A percentile compares a stretch with the other conserved stretches of the same genome.
These are phyloP conservation scores for Chaunax sp. DNA, from an alignment of 2,797 vertebrate genomes.

Conservation along the genomic window DNA sequence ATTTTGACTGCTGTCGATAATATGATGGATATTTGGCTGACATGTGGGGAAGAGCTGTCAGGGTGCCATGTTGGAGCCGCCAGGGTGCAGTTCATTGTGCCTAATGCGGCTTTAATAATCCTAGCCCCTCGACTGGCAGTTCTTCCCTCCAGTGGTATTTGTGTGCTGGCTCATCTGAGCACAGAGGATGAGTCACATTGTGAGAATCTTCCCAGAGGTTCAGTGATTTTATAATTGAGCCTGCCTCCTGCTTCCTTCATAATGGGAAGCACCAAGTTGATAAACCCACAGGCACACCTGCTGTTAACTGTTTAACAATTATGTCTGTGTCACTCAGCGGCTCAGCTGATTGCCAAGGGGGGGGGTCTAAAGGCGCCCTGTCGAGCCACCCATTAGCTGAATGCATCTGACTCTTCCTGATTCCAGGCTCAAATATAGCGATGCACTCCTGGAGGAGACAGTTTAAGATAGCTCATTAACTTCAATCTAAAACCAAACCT, in stretches of 20 bases:
- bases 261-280: conserved; percentile 36
- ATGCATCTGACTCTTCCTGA: conserved; percentile 12
- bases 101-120: conserved; percentile 35
- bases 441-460: conserved; percentile 6
- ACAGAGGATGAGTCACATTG: conserved; percentile 32
- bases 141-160: conserved; percentile 21
- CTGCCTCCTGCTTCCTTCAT: conserved; percentile 16
- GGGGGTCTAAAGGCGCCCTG: conserved; percentile 15
- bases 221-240: conserved; percentile 37
- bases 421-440: neutral
- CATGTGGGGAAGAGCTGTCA: neutral
- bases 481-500: neutral
- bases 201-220: conserved; percentile 46
- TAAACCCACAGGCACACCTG: conserved; percentile 51
- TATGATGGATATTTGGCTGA: conserved; percentile 14
- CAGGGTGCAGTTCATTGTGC: conserved; percentile 23
- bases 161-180: conserved; percentile 28
- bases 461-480: conserved; percentile 32
- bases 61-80: conserved; percentile 22
- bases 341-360: conserved; percentile 41
- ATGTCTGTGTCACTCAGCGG: conserved; percentile 31
- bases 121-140: conserved; percentile 14
- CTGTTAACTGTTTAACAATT: conserved; percentile 48
- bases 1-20: neutral
- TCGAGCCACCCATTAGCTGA: conserved; percentile 22